Evolutionary conservation across 2,113 vertebrate genomes (phyloP).

Genomic region (Nestor notabilis): DNA sequence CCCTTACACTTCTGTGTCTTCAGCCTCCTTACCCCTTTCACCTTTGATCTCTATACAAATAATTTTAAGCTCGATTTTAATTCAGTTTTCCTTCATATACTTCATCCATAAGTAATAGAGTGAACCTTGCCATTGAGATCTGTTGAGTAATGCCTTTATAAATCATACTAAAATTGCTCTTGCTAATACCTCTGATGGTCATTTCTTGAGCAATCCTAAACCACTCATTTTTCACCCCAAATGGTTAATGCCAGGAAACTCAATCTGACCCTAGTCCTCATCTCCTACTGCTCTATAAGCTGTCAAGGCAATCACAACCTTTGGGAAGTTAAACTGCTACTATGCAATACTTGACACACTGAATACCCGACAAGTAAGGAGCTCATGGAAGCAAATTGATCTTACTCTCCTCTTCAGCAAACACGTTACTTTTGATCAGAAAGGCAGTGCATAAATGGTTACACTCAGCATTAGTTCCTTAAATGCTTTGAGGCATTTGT

Average conservation of each 20-base stretch:
- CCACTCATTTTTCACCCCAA: neutral
- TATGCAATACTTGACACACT: neutral
- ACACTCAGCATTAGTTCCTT: neutral
- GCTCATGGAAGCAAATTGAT: neutral
- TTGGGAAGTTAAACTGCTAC: neutral
- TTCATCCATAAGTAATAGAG: neutral
- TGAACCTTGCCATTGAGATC: neutral
- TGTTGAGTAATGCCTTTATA: neutral
- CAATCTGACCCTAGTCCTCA: neutral
- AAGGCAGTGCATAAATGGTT: neutral
- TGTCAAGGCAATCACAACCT: neutral
- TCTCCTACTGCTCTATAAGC: neutral
- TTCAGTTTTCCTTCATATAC: neutral
- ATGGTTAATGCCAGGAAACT: neutral
- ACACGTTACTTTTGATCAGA: neutral
- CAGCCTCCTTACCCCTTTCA: neutral
- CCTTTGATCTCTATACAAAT: neutral
- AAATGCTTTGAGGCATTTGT: slow-evolving; percentile 25
- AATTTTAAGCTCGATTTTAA: neutral
- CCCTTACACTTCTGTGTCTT: neutral
- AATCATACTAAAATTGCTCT: neutral
- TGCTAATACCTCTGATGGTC: neutral
- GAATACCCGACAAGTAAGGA: neutral
- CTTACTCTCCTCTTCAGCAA: neutral
- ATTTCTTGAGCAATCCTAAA: neutral